Conservation (phyloP, 1,140 invertebrate species). For the Hetaerina americana region DNA sequence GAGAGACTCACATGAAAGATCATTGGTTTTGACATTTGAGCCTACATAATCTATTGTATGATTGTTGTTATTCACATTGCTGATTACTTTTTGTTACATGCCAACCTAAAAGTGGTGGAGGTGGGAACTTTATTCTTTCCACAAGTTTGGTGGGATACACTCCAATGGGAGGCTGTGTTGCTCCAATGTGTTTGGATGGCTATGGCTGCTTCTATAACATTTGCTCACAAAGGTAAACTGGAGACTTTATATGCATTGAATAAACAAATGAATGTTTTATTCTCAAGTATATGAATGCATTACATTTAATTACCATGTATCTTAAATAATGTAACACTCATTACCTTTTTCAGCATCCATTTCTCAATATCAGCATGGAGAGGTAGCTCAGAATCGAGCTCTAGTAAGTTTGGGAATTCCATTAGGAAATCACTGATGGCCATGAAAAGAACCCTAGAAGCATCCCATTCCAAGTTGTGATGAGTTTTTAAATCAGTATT, state of each 20-base stretch:
- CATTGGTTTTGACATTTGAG: too few species aligned
- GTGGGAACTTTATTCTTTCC: conserved; percentile 46
- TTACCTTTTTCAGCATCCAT: conserved; percentile 23
- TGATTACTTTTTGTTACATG: conserved; percentile 17
- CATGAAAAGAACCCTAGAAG: background rate
- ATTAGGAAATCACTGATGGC: background rate
- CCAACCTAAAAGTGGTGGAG: conserved; percentile 49
- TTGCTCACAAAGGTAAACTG: conserved; percentile 27
- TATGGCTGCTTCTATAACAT: conserved; percentile 48
- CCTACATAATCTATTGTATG: too few species aligned
- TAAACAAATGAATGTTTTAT: background rate
- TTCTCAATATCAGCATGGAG: conserved; percentile 26
- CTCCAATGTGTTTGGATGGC: conserved; percentile 44
- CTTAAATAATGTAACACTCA: background rate
- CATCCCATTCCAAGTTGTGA: too few species aligned
- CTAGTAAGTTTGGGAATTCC: conserved; percentile 12
- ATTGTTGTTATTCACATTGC: too few species aligned
- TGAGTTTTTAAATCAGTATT: too few species aligned
- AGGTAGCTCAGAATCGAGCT: conserved; percentile 23
- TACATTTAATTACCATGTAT: background rate
- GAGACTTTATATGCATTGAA: background rate
- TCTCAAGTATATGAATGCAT: background rate
- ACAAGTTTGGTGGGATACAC: conserved; percentile 47
- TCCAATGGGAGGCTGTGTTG: conserved; percentile 39
- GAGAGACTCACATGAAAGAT: too few species aligned